Conservation (phyloP, 2,113 vertebrate genomes). For the Eurypyga helias region DNA sequence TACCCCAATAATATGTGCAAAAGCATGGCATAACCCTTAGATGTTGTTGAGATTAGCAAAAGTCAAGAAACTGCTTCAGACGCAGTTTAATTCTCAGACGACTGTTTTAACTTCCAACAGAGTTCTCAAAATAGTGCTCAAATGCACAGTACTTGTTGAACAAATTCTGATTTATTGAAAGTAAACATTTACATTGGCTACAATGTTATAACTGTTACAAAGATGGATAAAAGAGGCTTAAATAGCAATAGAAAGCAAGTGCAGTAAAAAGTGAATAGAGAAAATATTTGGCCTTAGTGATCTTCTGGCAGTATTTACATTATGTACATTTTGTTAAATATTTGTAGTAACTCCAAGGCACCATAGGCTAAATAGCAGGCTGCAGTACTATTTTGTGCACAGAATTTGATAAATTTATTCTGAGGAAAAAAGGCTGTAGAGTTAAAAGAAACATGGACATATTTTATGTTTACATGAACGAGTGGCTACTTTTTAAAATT, state of each 20-base stretch:
- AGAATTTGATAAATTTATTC: constrained; percentile 72
- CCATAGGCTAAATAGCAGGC: constrained; percentile 86
- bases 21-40: constrained; percentile 17
- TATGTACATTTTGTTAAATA: constrained; percentile 84
- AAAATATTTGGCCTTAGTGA: constrained; percentile 91
- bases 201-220: constrained; percentile 86
- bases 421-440: constrained; percentile 53
- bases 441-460: constrained; percentile 71
- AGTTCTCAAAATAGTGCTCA: constrained; percentile 71
- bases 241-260: constrained; percentile 87
- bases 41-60: constrained; percentile 12
- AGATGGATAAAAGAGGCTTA: constrained; percentile 83
- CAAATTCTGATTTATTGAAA: constrained; percentile 89
- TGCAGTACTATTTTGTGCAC: constrained; percentile 80
- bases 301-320: constrained; percentile 87
- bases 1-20: neutral
- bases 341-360: constrained; percentile 89
- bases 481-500: constrained; percentile 55
- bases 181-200: constrained; percentile 89
- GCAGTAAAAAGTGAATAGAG: constrained; percentile 88
- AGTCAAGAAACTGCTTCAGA: constrained; percentile 48
- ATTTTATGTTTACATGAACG: constrained; percentile 70
- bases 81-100: neutral
- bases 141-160: constrained; percentile 77
- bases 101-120: neutral